These are phyloP conservation scores for Ips nitidus DNA, from an alignment of 1,140 invertebrate species.

Conservation along the genomic window DNA sequence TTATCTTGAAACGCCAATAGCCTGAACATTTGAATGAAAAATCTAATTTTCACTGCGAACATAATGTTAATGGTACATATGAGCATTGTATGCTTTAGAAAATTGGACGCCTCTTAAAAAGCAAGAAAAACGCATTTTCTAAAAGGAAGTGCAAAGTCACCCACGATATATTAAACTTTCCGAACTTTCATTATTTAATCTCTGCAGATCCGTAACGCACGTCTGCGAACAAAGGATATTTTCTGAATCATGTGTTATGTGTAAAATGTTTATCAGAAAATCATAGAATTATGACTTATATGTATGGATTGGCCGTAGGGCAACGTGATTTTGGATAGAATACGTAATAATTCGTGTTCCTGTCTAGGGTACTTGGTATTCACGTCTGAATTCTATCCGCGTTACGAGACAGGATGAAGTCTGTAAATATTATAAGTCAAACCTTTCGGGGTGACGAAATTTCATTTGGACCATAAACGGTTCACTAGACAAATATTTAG, in stretches of 20 bases:
- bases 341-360: constrained; percentile 34
- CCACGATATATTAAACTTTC: not conserved
- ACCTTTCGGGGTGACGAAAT: constrained; percentile 32
- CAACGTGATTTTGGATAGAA: constrained; percentile 28
- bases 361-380: constrained; percentile 31
- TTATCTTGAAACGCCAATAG: no score
- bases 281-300: constrained; percentile 32
- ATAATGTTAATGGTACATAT: not conserved
- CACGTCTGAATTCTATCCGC: constrained; percentile 24
- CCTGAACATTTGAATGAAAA: no score
- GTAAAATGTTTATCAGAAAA: constrained; percentile 33
- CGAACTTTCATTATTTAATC: not conserved
- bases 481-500: constrained; percentile 30
- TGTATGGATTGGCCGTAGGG: constrained; percentile 17
- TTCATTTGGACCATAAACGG: constrained; percentile 32
- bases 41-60: not conserved
- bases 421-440: constrained; percentile 35
- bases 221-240: constrained; percentile 8
- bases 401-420: constrained; percentile 29
- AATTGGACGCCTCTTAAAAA: not conserved
- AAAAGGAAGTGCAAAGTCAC: not conserved
- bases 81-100: not conserved
- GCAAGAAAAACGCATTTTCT: constrained; percentile 1
- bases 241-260: constrained; percentile 15
- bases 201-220: not conserved